Base-by-base conservation (phyloP, 2,113 vertebrate genomes). In the Abramis brama region DNA sequence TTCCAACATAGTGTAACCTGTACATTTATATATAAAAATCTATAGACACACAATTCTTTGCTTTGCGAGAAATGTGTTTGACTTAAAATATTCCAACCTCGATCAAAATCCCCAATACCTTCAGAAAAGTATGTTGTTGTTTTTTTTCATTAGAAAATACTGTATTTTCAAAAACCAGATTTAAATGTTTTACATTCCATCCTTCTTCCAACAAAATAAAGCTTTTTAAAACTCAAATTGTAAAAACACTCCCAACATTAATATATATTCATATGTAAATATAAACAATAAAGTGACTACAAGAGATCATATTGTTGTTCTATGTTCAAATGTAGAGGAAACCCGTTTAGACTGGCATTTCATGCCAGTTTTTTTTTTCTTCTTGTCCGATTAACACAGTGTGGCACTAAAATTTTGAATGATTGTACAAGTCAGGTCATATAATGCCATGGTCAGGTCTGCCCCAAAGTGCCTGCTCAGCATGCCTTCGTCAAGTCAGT, bases 401-500 rank as follows among this genome's bases (percentile, higher is more conserved):
- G 94, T 95, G 94, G 94, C 94, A 94, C 95, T 95, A 94, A 92
- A 92, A 90, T 93, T 93, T 92, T 89, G 88, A 90, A 94, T 92
- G 94, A 95, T 95, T 95, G 94, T 95, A 94, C 93, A 89, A 89
- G 90, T 93, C 90, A 88, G 90, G 88, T 92, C 80, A 87, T 91
- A 86, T 90, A 93, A 94, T 93, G 92, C 92, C 92, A 91, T 90
- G 92, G 92, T 94, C 91, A 89, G 87, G 89, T 87, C 89, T 87
- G 87, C 88, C 86, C 79, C 8, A 5, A 33, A 8, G 75, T 79
- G 50, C 45, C 13, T 3, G 60, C 78, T 97, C 93, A 99, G 95
- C 97, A 99, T 12, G 96, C 92, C 92, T 97, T 98, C 27, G 96
- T 96, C 89, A 97, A 92, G 91, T 97, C 97, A 0, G 96, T 94